Conservation (phyloP, 2,888 invertebrate species). For the Bellardia pandia region DNA sequence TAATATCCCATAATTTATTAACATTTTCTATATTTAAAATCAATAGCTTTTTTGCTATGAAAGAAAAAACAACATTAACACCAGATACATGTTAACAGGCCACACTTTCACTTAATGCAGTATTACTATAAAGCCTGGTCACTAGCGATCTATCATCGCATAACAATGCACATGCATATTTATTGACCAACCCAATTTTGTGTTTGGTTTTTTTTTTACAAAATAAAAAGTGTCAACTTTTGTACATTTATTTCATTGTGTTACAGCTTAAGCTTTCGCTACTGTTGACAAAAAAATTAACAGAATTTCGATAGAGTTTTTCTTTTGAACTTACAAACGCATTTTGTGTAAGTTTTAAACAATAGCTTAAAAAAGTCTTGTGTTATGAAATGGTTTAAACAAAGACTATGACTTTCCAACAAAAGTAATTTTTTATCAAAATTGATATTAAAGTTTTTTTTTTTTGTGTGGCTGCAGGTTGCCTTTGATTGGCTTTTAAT, state of each 20-base stretch:
- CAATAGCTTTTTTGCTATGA: background rate
- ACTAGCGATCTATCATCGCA: slow-evolving; percentile 19
- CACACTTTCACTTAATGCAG: slow-evolving; percentile 46
- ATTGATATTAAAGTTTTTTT: slow-evolving; percentile 26
- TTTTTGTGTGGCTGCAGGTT: slow-evolving; percentile 8
- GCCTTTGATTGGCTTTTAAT: slow-evolving; percentile 71
- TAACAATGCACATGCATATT: background rate
- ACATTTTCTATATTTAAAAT: background rate
- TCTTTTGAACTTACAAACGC: slow-evolving; percentile 2
- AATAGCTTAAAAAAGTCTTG: slow-evolving; percentile 11
- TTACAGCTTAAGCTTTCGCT: background rate
- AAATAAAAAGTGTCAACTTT: slow-evolving; percentile 51
- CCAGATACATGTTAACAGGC: slow-evolving; percentile 9
- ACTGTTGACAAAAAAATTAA: slow-evolving; percentile 47
- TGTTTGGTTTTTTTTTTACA: background rate
- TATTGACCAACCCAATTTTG: slow-evolving; percentile 49
- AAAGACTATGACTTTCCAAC: background rate
- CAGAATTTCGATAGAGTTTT: slow-evolving; percentile 20
- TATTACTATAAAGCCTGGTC: slow-evolving; percentile 24
- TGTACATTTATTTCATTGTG: background rate
- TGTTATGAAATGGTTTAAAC: background rate
- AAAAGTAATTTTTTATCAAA: slow-evolving; percentile 29
- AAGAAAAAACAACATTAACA: background rate
- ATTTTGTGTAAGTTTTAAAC: slow-evolving; percentile 15
- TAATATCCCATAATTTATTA: slow-evolving; percentile 1